Evolutionary conservation across 2,113 vertebrate genomes (phyloP).

Genomic region (Corynorhinus townsendii): DNA sequence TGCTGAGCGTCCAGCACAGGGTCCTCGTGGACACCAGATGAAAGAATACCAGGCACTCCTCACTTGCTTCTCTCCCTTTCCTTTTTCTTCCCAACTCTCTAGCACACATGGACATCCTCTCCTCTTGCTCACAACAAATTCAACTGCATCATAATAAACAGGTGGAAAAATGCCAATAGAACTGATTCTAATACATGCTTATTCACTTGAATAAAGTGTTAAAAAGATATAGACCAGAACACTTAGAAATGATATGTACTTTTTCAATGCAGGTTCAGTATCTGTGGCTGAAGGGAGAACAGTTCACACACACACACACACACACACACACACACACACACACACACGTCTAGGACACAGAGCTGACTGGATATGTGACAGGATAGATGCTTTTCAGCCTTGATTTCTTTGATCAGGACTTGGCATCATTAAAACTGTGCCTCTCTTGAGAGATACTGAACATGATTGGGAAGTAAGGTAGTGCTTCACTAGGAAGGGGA

Average conservation of each 20-base stretch:
- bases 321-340: accelerated
- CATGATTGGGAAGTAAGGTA: neutral
- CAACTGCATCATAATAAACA: neutral
- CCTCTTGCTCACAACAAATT: neutral
- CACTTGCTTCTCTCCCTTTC: neutral
- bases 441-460: neutral
- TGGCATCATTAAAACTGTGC: neutral
- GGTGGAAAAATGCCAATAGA: neutral
- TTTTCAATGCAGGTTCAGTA: neutral
- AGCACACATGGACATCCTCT: too few relatives aligned
- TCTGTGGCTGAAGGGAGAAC: neutral
- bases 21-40: neutral
- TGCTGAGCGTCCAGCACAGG: neutral
- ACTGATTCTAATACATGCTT: neutral
- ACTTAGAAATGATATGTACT: neutral
- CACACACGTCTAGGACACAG: neutral
- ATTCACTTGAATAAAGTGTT: neutral
- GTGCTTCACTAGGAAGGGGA: neutral
- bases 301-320: neutral
- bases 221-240: neutral
- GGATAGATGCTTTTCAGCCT: neutral
- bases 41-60: accelerated
- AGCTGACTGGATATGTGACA: neutral
- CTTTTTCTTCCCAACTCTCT: too few relatives aligned
- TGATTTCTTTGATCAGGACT: neutral